Evolutionary conservation across 2,888 invertebrate species (phyloP).

Genomic region (Cheilosia impressa): DNA sequence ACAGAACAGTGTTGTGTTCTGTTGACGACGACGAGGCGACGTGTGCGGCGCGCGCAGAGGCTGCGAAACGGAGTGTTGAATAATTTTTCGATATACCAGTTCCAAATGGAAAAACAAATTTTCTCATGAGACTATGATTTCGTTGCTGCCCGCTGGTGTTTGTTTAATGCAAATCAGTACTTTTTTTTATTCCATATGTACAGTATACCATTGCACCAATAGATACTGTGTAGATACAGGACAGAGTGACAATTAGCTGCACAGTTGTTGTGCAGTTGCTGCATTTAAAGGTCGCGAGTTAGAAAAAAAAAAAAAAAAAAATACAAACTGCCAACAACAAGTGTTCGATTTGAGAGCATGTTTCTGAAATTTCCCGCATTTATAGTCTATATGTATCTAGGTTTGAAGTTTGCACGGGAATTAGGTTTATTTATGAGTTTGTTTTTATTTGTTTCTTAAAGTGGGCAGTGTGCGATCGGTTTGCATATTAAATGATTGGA

Average conservation of each 20-base stretch:
- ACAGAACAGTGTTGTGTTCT: neutral
- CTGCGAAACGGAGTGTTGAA: constrained; percentile 2
- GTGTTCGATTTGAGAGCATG: constrained; percentile 44
- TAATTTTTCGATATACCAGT: constrained; percentile 38
- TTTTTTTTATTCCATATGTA: constrained; percentile 3
- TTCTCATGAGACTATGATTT: constrained; percentile 59
- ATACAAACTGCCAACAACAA: constrained; percentile 28
- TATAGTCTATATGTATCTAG: constrained; percentile 17
- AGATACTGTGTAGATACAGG: constrained; percentile 28
- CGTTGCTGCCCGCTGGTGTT: constrained; percentile 18
- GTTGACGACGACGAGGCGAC: constrained; percentile 1
- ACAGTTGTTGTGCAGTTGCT: constrained; percentile 42
- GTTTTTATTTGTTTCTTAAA: constrained; percentile 17
- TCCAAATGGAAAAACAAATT: constrained; percentile 48
- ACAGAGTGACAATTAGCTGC: constrained; percentile 40
- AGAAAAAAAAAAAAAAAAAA: neutral
- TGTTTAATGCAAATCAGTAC: constrained; percentile 60
- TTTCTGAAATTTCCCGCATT: constrained; percentile 13
- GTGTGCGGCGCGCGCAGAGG: constrained; percentile 22
- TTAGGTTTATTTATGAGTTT: constrained; percentile 39
- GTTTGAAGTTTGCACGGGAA: constrained; percentile 44
- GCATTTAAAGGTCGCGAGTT: constrained; percentile 58
- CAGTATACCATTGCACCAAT: constrained; percentile 6
- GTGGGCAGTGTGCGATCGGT: constrained; percentile 27
- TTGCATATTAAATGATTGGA: constrained; percentile 58